A percentile compares a stretch with the other conserved stretches of the same genome.
Conservation (phyloP, 2,113 vertebrate genomes). For the Saguinus midas region DNA sequence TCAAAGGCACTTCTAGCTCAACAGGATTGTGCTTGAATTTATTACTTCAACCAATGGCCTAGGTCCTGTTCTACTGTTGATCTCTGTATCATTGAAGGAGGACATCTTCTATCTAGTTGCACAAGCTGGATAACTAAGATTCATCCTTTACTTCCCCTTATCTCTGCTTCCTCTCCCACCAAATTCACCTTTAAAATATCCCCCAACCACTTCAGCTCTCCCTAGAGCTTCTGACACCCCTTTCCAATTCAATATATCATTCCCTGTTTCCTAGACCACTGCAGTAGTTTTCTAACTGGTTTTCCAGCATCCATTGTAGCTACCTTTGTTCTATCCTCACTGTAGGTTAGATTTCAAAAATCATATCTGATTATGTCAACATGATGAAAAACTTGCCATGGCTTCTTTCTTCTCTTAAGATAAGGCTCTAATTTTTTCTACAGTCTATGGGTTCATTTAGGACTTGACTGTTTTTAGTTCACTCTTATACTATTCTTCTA, state of each 20-base stretch:
- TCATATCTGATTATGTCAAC: background rate
- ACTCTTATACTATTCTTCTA: background rate
- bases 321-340: background rate
- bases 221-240: background rate
- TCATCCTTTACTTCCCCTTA: background rate
- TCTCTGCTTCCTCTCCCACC: background rate
- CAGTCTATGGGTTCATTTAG: background rate
- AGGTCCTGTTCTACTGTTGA: background rate
- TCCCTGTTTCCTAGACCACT: background rate
- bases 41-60: background rate
- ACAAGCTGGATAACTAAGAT: background rate
- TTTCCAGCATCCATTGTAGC: background rate
- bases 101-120: background rate
- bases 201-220: background rate
- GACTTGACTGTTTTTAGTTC: background rate
- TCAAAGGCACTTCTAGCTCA: background rate
- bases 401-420: background rate
- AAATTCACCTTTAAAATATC: background rate
- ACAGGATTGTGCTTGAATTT: constrained; percentile 29
- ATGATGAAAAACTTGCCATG: background rate
- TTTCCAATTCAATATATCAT: background rate
- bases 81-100: background rate
- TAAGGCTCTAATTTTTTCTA: background rate
- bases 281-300: background rate
- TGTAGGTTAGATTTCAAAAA: background rate